A percentile compares a stretch with the other conserved stretches of the same genome.
Conservation (phyloP, 1,140 invertebrate genomes). For the Oscheius sp. region DNA sequence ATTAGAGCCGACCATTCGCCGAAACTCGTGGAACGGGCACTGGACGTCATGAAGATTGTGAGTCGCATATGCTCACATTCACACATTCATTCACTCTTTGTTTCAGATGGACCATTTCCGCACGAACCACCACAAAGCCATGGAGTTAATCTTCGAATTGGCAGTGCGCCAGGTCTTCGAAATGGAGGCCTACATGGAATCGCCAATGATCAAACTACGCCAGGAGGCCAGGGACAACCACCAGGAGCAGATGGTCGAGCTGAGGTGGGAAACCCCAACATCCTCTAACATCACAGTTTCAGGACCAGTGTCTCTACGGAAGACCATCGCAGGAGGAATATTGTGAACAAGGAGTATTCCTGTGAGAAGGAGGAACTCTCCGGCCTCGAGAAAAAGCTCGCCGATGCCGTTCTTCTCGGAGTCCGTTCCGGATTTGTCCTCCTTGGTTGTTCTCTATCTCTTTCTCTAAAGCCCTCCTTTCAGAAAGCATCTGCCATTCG, state of each 20-base stretch:
- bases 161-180: background rate
- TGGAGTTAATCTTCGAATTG: background rate
- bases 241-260: background rate
- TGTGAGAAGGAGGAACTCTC: background rate
- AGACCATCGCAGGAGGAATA: background rate
- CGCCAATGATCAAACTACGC: background rate
- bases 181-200: background rate
- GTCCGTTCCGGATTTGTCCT: background rate
- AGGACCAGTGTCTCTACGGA: background rate
- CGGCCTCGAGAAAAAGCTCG: background rate
- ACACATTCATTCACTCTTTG: background rate
- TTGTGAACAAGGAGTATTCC: background rate
- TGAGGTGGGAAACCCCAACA: background rate
- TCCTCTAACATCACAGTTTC: too few relatives aligned
- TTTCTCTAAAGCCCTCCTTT: background rate
- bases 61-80: background rate
- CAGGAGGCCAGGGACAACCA: background rate
- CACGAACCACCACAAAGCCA: background rate
- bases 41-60: background rate
- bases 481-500: background rate
- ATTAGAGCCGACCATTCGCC: background rate
- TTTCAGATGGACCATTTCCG: background rate
- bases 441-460: background rate
- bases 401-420: background rate
- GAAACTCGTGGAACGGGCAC: background rate